A percentile compares a stretch with the other conserved stretches of the same genome.
phyloP scores from a whole-genome alignment of 2,797 vertebrate species.

The Poliocrania exsul region DNA sequence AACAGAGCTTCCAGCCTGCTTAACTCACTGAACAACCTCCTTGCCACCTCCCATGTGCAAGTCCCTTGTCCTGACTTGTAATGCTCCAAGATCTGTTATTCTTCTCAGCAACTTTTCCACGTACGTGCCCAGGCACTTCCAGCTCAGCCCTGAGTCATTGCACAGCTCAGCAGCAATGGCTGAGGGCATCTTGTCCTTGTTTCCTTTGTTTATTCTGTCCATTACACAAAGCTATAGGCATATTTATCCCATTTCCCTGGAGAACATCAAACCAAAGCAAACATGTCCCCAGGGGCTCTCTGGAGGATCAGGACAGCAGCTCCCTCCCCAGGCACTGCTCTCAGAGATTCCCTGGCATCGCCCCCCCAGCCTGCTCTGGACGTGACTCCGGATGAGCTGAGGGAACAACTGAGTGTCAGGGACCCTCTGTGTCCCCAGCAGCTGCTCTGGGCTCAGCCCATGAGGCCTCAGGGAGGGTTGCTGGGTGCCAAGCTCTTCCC shows the following conservation, averaged over 20 bases:
- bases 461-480: rapidly evolving
- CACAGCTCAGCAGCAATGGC: not conserved
- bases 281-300: not conserved
- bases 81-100: not conserved
- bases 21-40: not conserved
- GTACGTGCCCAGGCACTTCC: slow-evolving; percentile 35
- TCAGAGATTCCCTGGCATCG: not conserved
- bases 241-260: not conserved
- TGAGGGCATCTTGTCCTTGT: slow-evolving; percentile 21
- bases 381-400: rapidly evolving
- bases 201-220: slow-evolving; percentile 23
- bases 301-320: not conserved
- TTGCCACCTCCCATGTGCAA: not conserved
- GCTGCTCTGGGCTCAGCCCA: not conserved
- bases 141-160: slow-evolving; percentile 32
- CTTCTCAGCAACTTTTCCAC: not conserved
- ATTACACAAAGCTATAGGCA: not conserved
- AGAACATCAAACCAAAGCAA: not conserved
- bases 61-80: slow-evolving; percentile 42
- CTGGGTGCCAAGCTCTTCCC: not conserved
- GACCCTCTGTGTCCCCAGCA: not conserved
- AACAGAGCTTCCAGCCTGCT: not conserved
- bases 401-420: not conserved
- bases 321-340: rapidly evolving
- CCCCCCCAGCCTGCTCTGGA: not conserved